These are phyloP conservation scores for Megamerina dolium DNA, from an alignment of 2,888 invertebrate genomes.

Conservation along the genomic window DNA sequence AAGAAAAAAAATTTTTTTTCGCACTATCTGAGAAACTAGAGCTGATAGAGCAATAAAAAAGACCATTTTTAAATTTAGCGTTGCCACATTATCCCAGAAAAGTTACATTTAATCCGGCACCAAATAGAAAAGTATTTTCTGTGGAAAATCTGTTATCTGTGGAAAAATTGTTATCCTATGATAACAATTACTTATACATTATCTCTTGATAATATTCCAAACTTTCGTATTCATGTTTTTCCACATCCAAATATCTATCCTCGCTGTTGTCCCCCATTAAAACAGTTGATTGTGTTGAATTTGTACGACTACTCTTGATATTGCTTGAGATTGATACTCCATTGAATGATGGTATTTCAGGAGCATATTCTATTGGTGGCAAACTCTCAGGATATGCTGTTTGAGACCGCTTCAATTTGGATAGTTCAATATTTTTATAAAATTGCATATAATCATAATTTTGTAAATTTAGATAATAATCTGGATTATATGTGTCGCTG, in stretches of 20 bases:
- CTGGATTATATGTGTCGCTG: neutral
- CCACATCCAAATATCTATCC: too few species aligned
- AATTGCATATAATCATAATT: conserved; percentile 15
- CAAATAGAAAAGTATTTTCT: too few species aligned
- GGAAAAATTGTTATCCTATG: too few species aligned
- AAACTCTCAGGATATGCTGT: conserved; percentile 5
- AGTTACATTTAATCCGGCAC: too few species aligned
- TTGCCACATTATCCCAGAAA: too few species aligned
- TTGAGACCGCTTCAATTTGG: neutral
- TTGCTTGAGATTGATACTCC: neutral
- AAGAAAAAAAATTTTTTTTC: too few species aligned
- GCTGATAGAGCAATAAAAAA: too few species aligned
- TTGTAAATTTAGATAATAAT: conserved; percentile 1
- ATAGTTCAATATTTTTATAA: conserved; percentile 2
- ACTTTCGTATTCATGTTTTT: conserved; percentile 9
- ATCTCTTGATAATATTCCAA: conserved; percentile 8
- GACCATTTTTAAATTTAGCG: too few species aligned
- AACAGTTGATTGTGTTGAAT: neutral
- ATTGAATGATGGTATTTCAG: conserved; percentile 19
- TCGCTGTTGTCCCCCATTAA: neutral
- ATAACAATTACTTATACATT: too few species aligned
- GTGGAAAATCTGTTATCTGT: too few species aligned
- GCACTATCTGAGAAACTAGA: too few species aligned
- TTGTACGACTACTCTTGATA: neutral
- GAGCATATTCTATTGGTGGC: conserved; percentile 29